Evolutionary conservation across 2,888 invertebrate species (phyloP), one percentile per base, ranked within the genome.

Genomic region (Synergus itoensis): DNA sequence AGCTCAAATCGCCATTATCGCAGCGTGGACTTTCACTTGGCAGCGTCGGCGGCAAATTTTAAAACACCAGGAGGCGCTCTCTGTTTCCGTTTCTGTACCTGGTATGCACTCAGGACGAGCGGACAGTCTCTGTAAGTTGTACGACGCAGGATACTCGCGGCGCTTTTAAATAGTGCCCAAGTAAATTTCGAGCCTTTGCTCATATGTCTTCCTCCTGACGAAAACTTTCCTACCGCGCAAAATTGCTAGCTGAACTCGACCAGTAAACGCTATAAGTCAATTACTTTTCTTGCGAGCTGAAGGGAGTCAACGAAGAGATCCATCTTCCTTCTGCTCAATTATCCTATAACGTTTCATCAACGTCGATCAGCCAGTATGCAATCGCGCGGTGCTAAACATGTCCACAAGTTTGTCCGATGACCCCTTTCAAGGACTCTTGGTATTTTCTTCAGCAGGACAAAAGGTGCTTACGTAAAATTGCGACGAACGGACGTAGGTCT

Each of bases 1-100:
- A 76, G 96, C 96, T 40, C 98, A 98, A 93, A 94, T 98, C 91
- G 96, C 96, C 88, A 95, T 98, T 82, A 95, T 98, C 86, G 96
- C 97, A 75, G 96, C 96, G 84, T 98, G 97, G 97, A 96, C 97
- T 84, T 97, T 97, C 93, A 95, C 97, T 90, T 97, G 97, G 95
- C 97, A 97, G 92, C 94, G 96, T 87, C 94, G 96, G 90, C 95
- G 95, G 88, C 93, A 92, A 87, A 92, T 93, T 90, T 91, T 95
- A 93, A 94, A 94, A 94, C 92, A 94, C 92, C 92, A 94, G 93
- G 94, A 96, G 93, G 92, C 94, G 90, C 92, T 94, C 87, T 93
- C 94, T 64, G 94, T 94, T 76, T 94, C 93, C 86, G 93, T 94
- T 76, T 95, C 96, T 90, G 94, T 96, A 65, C 95, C 96, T 21